A percentile compares a stretch with the other conserved stretches of the same genome.
Conservation (phyloP, 2,888 invertebrate species). For the Dendrolimus pini region DNA sequence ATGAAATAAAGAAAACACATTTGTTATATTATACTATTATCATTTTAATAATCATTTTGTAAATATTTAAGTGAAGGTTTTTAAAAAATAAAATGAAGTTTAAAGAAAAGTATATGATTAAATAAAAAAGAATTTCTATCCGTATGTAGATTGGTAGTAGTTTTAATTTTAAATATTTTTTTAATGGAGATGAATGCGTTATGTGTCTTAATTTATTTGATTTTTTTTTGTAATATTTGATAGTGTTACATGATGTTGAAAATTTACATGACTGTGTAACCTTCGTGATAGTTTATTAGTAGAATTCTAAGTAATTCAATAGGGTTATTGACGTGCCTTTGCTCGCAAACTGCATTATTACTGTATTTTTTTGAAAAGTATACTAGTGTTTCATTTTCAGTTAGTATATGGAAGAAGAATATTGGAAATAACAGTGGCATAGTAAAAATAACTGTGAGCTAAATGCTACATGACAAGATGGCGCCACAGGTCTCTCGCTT, state of each 20-base stretch:
- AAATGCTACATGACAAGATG: no score
- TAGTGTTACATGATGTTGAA: neutral
- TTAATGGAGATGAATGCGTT: neutral
- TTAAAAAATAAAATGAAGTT: neutral
- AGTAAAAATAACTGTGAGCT: no score
- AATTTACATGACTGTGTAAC: neutral
- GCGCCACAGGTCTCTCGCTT: no score
- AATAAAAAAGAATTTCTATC: conserved; percentile 1
- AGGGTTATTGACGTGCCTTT: neutral
- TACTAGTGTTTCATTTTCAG: no score
- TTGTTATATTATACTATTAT: conserved; percentile 18
- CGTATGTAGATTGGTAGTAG: neutral
- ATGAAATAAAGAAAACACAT: conserved; percentile 23
- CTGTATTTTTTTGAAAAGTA: no score
- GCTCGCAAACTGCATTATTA: neutral
- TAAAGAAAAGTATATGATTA: neutral
- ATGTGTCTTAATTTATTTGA: neutral
- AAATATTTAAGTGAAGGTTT: neutral
- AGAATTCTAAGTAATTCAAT: neutral
- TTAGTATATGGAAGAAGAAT: no score
- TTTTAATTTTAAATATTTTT: neutral
- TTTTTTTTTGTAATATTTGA: neutral
- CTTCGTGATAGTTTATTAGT: neutral
- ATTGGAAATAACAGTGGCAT: no score
- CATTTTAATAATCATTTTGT: neutral